A percentile compares a stretch with the other conserved stretches of the same genome.
phyloP scores from a whole-genome alignment of 2,797 vertebrate species.

The Mus spretus region DNA sequence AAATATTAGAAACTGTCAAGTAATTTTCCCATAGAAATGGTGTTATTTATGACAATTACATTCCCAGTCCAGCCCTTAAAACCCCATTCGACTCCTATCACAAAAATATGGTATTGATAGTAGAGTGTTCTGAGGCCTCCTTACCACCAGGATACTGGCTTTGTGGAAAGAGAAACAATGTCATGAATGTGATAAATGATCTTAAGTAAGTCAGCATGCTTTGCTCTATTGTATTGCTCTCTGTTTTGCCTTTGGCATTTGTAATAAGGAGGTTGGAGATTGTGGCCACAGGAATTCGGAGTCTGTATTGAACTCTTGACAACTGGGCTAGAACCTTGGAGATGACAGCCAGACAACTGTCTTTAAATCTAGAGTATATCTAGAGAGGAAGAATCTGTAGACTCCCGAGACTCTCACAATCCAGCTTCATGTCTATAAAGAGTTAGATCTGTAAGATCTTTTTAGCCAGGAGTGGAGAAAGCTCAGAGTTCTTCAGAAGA shows the following conservation, averaged over 20 bases:
- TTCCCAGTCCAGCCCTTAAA: slow-evolving; percentile 45
- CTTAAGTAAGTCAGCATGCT: slow-evolving; percentile 32
- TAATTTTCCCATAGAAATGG: slow-evolving; percentile 79
- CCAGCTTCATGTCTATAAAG: background rate
- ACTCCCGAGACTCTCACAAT: background rate
- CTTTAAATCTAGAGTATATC: slow-evolving; percentile 56
- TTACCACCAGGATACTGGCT: slow-evolving; percentile 14
- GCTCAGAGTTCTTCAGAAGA: background rate
- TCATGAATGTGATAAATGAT: slow-evolving; percentile 43
- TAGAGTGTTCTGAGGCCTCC: background rate
- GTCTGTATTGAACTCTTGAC: slow-evolving; percentile 43
- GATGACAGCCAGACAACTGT: slow-evolving; percentile 40
- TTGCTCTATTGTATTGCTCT: slow-evolving; percentile 58
- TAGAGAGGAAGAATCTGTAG: background rate
- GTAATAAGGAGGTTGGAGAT: slow-evolving; percentile 26
- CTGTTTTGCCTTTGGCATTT: slow-evolving; percentile 57
- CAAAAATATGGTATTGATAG: slow-evolving; percentile 55
- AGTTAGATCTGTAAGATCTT: background rate
- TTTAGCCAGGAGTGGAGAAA: background rate
- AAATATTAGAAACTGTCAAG: slow-evolving; percentile 71
- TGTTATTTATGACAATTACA: slow-evolving; percentile 68
- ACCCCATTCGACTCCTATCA: slow-evolving; percentile 37
- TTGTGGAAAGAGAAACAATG: slow-evolving; percentile 69
- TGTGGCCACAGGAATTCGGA: slow-evolving; percentile 61
- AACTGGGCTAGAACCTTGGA: slow-evolving; percentile 25